Evolutionary conservation across 2,888 invertebrate genomes (phyloP).

Genomic region (Podabrus alpinus): DNA sequence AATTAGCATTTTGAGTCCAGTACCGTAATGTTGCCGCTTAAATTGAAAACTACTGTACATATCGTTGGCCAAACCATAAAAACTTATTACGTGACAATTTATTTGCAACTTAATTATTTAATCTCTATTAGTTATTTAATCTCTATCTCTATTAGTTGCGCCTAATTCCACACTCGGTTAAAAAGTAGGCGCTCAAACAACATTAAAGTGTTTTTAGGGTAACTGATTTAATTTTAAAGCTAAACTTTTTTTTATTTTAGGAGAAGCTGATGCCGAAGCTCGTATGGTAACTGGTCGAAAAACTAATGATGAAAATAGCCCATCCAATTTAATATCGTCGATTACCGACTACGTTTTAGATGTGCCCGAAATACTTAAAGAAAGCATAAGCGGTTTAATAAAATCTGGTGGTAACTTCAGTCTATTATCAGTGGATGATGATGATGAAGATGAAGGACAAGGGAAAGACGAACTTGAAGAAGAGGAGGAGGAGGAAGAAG

Average conservation of each 20-base stretch:
- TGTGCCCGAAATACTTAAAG: slow-evolving; percentile 46
- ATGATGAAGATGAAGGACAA: slow-evolving; percentile 32
- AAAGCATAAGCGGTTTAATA: slow-evolving; percentile 47
- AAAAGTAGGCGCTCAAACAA: background rate
- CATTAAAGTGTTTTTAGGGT: background rate
- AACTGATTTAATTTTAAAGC: background rate
- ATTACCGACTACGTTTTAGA: slow-evolving; percentile 48
- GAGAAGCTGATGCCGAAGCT: slow-evolving; percentile 18
- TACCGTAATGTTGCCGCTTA: background rate
- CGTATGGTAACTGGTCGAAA: background rate
- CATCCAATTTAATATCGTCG: slow-evolving; percentile 27
- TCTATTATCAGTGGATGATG: slow-evolving; percentile 11
- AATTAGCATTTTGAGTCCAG: background rate
- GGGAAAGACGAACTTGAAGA: slow-evolving; percentile 13
- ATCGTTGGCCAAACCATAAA: background rate
- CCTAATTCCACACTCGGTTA: background rate
- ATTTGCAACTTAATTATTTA: background rate
- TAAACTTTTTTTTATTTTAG: slow-evolving; percentile 8
- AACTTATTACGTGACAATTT: background rate
- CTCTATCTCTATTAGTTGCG: background rate
- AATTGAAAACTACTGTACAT: background rate
- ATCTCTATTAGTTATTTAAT: too few relatives aligned
- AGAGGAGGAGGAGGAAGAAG: background rate
- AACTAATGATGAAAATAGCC: slow-evolving; percentile 2
- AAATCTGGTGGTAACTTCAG: slow-evolving; percentile 36